Conservation (phyloP, 2,888 invertebrate species). For the Mimas tiliae region DNA sequence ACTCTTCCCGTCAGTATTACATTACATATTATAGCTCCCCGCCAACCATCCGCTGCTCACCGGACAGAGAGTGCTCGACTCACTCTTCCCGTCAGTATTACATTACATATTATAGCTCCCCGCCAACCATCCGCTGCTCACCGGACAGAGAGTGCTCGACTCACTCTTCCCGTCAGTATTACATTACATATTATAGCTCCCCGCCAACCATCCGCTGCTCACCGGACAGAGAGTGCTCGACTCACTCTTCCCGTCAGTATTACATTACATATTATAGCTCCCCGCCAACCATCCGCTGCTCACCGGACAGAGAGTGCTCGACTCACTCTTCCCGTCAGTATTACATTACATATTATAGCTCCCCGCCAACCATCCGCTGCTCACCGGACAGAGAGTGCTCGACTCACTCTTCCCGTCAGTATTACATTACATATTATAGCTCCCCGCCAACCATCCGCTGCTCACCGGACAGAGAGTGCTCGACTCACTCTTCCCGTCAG, state of each 20-base stretch:
- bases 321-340: too few species aligned
- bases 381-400: constrained; percentile 98
- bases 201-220: constrained; percentile 98
- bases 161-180: too few species aligned
- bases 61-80: constrained; percentile 98
- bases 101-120: too few species aligned
- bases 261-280: too few species aligned
- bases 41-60: constrained; percentile 99
- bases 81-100: too few species aligned
- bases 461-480: constrained; percentile 99
- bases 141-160: constrained; percentile 99
- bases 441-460: constrained; percentile 99
- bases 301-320: constrained; percentile 98
- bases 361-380: constrained; percentile 98
- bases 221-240: constrained; percentile 99
- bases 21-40: too few species aligned
- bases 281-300: constrained; percentile 99
- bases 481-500: constrained; percentile 98
- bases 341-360: too few species aligned
- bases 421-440: too few species aligned
- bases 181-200: too few species aligned
- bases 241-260: too few species aligned
- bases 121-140: constrained; percentile 98
- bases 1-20: too few species aligned
- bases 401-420: constrained; percentile 99